phyloP scores from a whole-genome alignment of 37 sponge, comb jelly and placozoan species.

The Lycopodina hypogea region DNA sequence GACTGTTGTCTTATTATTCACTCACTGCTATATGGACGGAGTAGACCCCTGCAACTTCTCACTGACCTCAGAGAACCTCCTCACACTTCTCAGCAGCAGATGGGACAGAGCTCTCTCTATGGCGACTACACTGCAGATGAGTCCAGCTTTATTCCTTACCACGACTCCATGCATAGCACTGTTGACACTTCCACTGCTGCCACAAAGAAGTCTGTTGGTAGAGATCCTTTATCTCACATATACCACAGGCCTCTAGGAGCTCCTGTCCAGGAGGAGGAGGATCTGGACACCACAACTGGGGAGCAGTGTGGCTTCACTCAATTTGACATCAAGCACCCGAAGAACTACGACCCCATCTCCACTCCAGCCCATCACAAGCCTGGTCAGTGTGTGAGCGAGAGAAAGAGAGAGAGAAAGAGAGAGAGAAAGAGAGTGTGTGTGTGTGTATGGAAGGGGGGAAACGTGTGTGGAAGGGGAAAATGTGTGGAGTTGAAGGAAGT shows the following conservation, averaged over 20 bases:
- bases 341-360: neutral
- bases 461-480: no score
- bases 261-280: neutral
- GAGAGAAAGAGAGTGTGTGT: neutral
- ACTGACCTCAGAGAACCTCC: no score
- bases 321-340: conserved; percentile 16
- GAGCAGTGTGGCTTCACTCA: conserved; percentile 24
- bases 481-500: no score
- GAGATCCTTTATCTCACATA: no score
- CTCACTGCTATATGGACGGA: no score
- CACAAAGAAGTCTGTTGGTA: neutral
- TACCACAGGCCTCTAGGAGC: conserved; percentile 1
- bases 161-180: conserved; percentile 19
- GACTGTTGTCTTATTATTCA: no score
- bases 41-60: no score
- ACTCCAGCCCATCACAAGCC: neutral
- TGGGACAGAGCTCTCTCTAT: conserved; percentile 10
- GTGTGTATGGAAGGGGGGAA: no score
- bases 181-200: neutral
- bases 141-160: conserved; percentile 23
- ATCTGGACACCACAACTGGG: neutral
- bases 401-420: no score
- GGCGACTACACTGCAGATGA: conserved; percentile 4
- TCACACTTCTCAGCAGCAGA: no score
- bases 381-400: neutral